phyloP scores from a whole-genome alignment of 92 coral and sea anemone species.

The Micromussa lordhowensis region DNA sequence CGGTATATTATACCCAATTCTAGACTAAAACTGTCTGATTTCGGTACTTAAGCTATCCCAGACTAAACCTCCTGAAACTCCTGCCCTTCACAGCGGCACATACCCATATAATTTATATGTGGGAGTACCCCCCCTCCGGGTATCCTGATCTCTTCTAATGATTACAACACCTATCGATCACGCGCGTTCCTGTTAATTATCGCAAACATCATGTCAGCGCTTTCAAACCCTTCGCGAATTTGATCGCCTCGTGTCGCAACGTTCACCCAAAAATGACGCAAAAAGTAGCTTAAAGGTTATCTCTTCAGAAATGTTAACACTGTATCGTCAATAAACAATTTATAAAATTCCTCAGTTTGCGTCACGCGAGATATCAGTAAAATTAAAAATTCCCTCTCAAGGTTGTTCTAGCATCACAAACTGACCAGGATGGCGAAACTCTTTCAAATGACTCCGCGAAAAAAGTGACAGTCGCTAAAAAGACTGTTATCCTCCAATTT shows the following conservation, averaged over 20 bases:
- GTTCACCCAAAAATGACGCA: neutral
- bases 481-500: neutral
- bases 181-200: neutral
- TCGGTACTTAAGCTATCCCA: too few species aligned
- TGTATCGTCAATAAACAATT: constrained; percentile 11
- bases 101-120: too few species aligned
- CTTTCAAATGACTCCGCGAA: neutral
- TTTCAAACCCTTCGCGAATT: neutral
- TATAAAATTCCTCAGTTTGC: constrained; percentile 7
- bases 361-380: constrained; percentile 1
- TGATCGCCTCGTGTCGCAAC: neutral
- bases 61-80: too few species aligned
- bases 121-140: too few species aligned
- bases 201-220: neutral
- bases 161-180: neutral
- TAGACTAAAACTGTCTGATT: too few species aligned
- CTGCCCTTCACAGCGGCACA: too few species aligned
- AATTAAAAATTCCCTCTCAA: neutral
- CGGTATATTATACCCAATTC: too few species aligned
- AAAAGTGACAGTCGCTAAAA: neutral
- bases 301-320: neutral
- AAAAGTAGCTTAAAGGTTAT: constrained; percentile 14
- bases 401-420: neutral
- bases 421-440: constrained; percentile 24
- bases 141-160: neutral